A percentile compares a stretch with the other conserved stretches of the same genome.
These are phyloP conservation scores for Philonicus albiceps DNA, from an alignment of 2,888 invertebrate species.

Conservation along the genomic window DNA sequence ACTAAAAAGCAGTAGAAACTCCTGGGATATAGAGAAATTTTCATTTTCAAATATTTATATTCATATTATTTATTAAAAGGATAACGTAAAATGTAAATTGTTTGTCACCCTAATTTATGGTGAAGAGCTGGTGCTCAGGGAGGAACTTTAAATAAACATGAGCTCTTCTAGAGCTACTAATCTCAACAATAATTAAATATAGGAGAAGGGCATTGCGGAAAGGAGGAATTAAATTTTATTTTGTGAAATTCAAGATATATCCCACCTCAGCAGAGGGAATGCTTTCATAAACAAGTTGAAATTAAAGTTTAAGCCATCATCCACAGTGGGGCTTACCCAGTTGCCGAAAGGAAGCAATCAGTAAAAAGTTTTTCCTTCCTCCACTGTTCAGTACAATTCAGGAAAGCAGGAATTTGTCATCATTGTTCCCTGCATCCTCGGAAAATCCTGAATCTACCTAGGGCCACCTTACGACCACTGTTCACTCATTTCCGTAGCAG, in stretches of 20 bases:
- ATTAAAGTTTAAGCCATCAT: neutral
- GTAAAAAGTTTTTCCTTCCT: conserved; percentile 14
- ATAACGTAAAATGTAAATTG: neutral
- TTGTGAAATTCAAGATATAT: neutral
- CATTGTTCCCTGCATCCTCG: conserved; percentile 6
- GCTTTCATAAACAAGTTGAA: neutral
- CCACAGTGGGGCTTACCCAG: neutral
- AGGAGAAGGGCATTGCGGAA: neutral
- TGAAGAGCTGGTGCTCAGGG: neutral
- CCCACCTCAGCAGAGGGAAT: neutral
- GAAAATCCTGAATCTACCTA: neutral
- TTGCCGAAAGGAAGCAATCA: conserved; percentile 9
- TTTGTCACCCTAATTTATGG: neutral
- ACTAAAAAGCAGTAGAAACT: neutral
- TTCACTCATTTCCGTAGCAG: conserved; percentile 26
- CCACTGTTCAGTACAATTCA: neutral
- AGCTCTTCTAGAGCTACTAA: neutral
- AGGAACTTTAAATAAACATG: neutral
- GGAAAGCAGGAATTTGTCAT: conserved; percentile 28
- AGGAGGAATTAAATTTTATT: neutral
- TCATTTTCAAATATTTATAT: neutral
- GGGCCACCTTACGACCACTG: neutral
- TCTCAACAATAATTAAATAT: neutral
- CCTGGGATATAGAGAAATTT: neutral
- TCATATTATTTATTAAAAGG: neutral